phyloP scores from a whole-genome alignment of 2,113 vertebrate species.

The Coracopsis vasa region DNA sequence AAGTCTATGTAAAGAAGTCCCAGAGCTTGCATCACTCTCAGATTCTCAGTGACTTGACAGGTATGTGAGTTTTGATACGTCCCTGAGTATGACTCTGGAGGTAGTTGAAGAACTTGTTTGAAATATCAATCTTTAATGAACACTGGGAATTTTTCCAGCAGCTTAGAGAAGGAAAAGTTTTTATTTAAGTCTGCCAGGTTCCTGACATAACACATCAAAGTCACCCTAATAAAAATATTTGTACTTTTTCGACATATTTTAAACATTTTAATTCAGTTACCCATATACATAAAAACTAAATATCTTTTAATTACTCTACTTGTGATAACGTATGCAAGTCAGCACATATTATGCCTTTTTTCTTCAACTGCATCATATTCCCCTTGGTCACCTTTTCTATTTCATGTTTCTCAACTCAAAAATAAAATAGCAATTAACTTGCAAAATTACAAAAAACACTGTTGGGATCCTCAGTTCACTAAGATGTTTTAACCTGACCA shows the following conservation, averaged over 20 bases:
- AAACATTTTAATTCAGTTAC: not conserved
- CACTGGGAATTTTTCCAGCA: constrained; percentile 1
- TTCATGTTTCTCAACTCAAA: not conserved
- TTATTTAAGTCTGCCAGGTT: not conserved
- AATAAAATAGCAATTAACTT: not conserved
- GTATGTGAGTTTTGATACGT: constrained; percentile 17
- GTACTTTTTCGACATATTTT: not conserved
- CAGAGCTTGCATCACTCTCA: constrained; percentile 32
- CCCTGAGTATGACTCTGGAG: not conserved
- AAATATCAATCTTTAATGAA: constrained; percentile 49
- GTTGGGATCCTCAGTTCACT: too few species aligned
- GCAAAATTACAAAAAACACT: not conserved
- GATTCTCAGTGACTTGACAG: constrained; percentile 25
- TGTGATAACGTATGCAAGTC: not conserved
- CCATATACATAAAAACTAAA: not conserved
- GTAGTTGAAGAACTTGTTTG: constrained; percentile 24
- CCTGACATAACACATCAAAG: not conserved
- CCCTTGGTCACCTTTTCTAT: not conserved
- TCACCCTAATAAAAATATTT: not conserved
- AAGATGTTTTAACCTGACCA: not conserved
- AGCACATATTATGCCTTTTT: not conserved
- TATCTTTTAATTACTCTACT: not conserved
- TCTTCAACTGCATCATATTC: not conserved
- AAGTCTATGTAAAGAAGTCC: constrained; percentile 15
- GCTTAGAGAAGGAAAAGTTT: not conserved